Percentiles rank a stretch among this genome's conserved stretches.
Evolutionary conservation across 92 coral and sea anemone species (phyloP).

Genomic region (Zoanthus gigantus): DNA sequence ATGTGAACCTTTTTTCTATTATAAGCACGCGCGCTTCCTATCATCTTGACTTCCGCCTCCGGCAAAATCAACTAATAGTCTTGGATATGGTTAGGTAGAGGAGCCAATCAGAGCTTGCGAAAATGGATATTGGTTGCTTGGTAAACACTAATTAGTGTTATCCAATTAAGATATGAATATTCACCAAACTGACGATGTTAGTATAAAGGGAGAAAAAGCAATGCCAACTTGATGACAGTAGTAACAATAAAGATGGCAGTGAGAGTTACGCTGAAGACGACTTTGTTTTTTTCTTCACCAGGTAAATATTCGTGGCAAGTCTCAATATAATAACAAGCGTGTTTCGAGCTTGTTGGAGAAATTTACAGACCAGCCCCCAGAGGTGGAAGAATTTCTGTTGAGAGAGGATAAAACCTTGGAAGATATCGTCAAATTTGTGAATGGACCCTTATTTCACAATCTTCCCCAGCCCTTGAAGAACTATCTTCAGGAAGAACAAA

Average conservation of each 20-base stretch:
- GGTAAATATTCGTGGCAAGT: conserved; percentile 90
- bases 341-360: conserved; percentile 56
- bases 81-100: too few species aligned
- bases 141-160: too few species aligned
- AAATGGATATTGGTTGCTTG: too few species aligned
- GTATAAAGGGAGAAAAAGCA: too few species aligned
- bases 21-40: too few species aligned
- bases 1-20: too few species aligned
- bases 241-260: not conserved
- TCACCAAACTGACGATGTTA: too few species aligned
- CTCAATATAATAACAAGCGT: conserved; percentile 51
- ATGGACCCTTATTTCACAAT: conserved; percentile 39
- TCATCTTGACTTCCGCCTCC: too few species aligned
- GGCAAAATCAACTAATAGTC: too few species aligned
- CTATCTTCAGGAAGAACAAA: conserved; percentile 53
- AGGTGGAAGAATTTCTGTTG: conserved; percentile 82
- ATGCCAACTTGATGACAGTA: not conserved
- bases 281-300: conserved; percentile 38
- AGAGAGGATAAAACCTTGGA: conserved; percentile 75
- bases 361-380: conserved; percentile 65
- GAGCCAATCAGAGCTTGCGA: too few species aligned
- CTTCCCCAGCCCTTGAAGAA: conserved; percentile 60
- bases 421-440: conserved; percentile 68
- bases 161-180: too few species aligned
- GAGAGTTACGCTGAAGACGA: not conserved